Evolutionary conservation across 2,888 invertebrate species (phyloP).

Genomic region (Cecidostiba fungosa): DNA sequence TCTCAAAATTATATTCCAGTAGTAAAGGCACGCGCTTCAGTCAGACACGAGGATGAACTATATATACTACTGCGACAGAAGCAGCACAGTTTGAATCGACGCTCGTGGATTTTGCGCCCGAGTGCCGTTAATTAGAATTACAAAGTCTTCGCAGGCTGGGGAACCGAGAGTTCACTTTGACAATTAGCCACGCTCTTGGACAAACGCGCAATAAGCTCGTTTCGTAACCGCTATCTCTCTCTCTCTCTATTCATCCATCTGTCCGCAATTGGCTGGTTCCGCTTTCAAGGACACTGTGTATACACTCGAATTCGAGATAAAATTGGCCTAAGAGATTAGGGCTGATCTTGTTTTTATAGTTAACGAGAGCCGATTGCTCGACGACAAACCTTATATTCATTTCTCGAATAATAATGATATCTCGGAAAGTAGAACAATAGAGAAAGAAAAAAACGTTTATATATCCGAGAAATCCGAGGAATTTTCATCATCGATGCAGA

Average conservation of each 20-base stretch:
- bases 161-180: conserved; percentile 23
- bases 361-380: neutral
- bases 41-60: neutral
- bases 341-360: neutral
- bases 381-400: neutral
- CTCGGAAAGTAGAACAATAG: neutral
- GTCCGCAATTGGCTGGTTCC: neutral
- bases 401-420: neutral
- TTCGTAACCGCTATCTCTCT: neutral
- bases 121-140: conserved; percentile 51
- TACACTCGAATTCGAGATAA: neutral
- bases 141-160: conserved; percentile 37
- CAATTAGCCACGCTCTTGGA: conserved; percentile 18
- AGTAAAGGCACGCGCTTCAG: neutral
- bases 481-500: neutral
- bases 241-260: neutral
- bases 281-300: neutral
- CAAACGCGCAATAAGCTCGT: conserved; percentile 22
- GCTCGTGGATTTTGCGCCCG: conserved; percentile 35
- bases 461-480: neutral
- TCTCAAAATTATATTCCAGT: neutral
- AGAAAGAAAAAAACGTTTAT: neutral
- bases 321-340: neutral
- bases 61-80: too few relatives aligned
- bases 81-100: conserved; percentile 47